These are phyloP conservation scores for Drosophila suboccidentalis DNA, from an alignment of 2,888 invertebrate species.

Conservation along the genomic window DNA sequence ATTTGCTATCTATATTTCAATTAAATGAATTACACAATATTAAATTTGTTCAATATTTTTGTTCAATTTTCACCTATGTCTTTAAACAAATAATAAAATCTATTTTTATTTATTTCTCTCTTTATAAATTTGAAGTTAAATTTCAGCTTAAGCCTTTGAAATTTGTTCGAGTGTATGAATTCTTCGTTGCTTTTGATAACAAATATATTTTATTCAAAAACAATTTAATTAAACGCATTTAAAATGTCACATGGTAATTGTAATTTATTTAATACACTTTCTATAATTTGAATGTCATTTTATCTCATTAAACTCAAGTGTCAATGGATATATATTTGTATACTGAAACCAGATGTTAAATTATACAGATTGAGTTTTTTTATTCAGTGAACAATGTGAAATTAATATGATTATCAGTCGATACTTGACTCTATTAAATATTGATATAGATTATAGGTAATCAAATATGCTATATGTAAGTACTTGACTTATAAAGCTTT, in stretches of 20 bases:
- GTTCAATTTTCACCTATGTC: too few species aligned
- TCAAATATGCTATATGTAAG: too few species aligned
- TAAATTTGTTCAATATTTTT: too few species aligned
- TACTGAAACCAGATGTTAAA: constrained; percentile 4
- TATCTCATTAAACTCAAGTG: constrained; percentile 12
- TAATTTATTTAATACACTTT: background rate
- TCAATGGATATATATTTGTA: background rate
- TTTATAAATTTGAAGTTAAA: background rate
- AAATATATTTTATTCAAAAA: background rate
- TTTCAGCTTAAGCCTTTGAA: background rate
- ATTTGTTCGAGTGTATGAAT: background rate
- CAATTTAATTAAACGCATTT: background rate
- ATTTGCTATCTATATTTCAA: too few species aligned
- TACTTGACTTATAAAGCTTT: too few species aligned
- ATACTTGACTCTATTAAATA: background rate
- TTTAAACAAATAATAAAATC: too few species aligned
- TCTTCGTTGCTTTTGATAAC: too few species aligned
- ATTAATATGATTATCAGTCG: background rate
- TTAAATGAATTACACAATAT: too few species aligned
- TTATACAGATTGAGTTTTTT: background rate
- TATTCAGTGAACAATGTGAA: background rate
- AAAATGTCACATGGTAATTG: background rate
- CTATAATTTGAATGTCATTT: constrained; percentile 3
- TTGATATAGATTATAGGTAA: background rate
- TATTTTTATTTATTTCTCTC: background rate